These are phyloP conservation scores for Phoxinus dragarum DNA, from an alignment of 2,797 vertebrate species.

Conservation along the genomic window DNA sequence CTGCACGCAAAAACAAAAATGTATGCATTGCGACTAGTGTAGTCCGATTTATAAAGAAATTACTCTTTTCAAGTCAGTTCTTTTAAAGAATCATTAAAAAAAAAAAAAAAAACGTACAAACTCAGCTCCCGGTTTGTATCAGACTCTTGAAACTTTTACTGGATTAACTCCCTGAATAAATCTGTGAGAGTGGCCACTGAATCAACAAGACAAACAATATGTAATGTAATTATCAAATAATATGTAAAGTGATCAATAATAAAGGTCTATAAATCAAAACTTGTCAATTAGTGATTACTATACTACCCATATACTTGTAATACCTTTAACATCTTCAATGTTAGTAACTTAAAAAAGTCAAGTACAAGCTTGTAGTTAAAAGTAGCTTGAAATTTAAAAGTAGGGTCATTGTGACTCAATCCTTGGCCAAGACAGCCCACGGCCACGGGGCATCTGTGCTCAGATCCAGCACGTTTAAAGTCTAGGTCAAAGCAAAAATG, in stretches of 20 bases:
- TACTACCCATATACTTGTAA: neutral
- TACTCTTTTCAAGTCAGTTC: neutral
- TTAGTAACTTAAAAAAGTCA: neutral
- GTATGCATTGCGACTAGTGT: too few relatives aligned
- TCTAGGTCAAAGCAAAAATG: conserved; percentile 41
- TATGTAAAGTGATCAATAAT: neutral
- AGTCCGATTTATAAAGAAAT: neutral
- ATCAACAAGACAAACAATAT: neutral
- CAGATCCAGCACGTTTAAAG: conserved; percentile 23
- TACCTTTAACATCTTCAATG: neutral
- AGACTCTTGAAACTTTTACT: neutral
- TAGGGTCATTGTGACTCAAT: conserved; percentile 30
- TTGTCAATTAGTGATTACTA: neutral
- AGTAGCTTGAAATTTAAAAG: neutral
- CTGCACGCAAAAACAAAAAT: neutral
- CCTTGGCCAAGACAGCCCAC: neutral
- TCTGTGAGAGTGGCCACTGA: neutral
- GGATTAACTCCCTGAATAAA: neutral
- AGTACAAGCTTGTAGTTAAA: neutral
- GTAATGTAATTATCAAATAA: neutral
- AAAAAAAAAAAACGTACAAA: neutral
- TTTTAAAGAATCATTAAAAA: neutral
- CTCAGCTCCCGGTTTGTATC: neutral
- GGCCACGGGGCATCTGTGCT: conserved; percentile 27
- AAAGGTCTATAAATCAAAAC: neutral